Conservation (phyloP, 2,888 invertebrate genomes). For the Helleia helle region DNA sequence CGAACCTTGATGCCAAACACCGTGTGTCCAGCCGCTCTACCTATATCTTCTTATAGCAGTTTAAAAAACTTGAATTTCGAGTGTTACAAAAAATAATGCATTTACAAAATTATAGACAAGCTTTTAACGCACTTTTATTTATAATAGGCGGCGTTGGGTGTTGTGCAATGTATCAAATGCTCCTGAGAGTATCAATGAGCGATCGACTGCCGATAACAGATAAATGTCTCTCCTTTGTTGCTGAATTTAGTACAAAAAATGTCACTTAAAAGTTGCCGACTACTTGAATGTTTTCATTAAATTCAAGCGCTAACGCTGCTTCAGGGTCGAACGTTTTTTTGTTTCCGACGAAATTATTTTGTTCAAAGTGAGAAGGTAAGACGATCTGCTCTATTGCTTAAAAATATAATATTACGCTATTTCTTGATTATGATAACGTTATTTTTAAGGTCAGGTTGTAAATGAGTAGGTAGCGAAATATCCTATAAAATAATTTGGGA, state of each 20-base stretch:
- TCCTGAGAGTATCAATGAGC: slow-evolving; percentile 35
- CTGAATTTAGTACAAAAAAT: slow-evolving; percentile 28
- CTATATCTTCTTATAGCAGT: too few relatives aligned
- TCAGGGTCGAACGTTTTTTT: slow-evolving; percentile 4
- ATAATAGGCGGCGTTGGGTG: slow-evolving; percentile 29
- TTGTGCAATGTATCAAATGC: slow-evolving; percentile 51
- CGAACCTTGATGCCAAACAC: too few relatives aligned
- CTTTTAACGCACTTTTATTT: slow-evolving; percentile 10
- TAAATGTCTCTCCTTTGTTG: slow-evolving; percentile 41
- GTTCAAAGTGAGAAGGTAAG: background rate
- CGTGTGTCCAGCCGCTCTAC: too few relatives aligned
- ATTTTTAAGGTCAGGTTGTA: too few relatives aligned
- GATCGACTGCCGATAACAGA: slow-evolving; percentile 35
- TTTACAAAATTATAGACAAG: too few relatives aligned
- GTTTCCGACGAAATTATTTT: background rate
- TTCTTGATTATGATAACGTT: too few relatives aligned
- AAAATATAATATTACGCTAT: too few relatives aligned
- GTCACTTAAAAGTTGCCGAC: slow-evolving; percentile 24
- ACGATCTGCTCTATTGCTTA: too few relatives aligned
- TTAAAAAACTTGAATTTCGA: too few relatives aligned
- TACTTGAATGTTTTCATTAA: slow-evolving; percentile 12
- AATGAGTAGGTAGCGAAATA: too few relatives aligned
- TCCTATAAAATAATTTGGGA: too few relatives aligned
- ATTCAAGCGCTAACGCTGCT: background rate
- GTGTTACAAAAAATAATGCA: too few relatives aligned